Conservation (phyloP, 1,140 invertebrate species). For the Drosophila athabasca region DNA sequence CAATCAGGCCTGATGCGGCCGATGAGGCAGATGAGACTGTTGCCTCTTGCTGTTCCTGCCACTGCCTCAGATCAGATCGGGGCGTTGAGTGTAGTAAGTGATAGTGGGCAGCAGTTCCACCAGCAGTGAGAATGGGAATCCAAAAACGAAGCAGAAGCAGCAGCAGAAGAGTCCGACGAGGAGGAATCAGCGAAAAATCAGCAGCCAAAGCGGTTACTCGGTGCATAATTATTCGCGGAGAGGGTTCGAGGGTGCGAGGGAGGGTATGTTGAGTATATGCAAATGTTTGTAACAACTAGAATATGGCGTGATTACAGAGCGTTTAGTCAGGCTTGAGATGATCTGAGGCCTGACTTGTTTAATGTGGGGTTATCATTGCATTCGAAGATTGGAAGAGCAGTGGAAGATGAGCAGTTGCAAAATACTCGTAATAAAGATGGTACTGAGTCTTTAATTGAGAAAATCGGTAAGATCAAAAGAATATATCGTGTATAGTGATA, state of each 20-base stretch:
- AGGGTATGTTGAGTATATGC: conserved; percentile 32
- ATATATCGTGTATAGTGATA: too few relatives aligned
- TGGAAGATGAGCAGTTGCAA: not conserved
- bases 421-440: not conserved
- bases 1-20: conserved; percentile 54
- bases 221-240: conserved; percentile 60
- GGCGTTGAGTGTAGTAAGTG: conserved; percentile 78
- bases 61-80: conserved; percentile 51
- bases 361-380: not conserved
- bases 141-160: not conserved
- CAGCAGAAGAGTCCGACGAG: conserved; percentile 4
- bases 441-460: too few relatives aligned
- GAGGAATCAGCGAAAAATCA: conserved; percentile 24
- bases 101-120: conserved; percentile 63
- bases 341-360: not conserved
- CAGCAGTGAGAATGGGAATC: conserved; percentile 11
- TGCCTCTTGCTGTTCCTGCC: conserved; percentile 18
- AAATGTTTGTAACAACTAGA: conserved; percentile 50
- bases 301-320: conserved; percentile 46
- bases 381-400: too few relatives aligned
- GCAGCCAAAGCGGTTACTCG: conserved; percentile 24
- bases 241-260: conserved; percentile 9
- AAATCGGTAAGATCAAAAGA: too few relatives aligned
- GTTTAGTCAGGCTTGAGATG: conserved; percentile 11
- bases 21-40: not conserved